phyloP scores from a whole-genome alignment of 2,888 invertebrate species.

The Acanthoscelides obtectus region DNA sequence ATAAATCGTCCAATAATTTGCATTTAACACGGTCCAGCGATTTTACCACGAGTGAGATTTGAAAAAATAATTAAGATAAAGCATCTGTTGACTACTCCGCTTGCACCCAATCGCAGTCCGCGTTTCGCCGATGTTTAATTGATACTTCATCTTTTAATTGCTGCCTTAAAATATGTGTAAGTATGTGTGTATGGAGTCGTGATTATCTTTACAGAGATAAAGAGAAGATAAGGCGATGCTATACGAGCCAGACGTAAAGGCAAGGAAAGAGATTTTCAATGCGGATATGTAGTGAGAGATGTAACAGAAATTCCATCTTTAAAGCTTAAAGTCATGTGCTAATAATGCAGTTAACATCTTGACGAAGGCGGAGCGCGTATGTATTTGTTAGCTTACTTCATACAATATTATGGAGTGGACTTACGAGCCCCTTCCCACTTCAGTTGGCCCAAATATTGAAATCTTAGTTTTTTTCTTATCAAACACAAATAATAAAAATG shows the following conservation, averaged over 20 bases:
- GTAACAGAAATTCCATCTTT: background rate
- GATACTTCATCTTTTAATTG: background rate
- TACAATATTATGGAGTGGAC: no score
- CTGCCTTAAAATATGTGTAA: background rate
- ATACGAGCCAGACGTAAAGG: background rate
- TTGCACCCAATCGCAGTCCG: background rate
- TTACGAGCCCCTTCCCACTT: no score
- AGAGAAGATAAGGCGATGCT: background rate
- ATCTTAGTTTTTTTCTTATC: no score
- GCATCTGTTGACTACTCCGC: background rate
- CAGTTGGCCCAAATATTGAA: no score
- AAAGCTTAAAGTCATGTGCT: background rate
- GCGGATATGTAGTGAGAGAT: background rate
- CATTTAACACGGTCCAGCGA: background rate
- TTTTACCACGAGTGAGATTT: background rate
- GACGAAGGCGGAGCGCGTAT: no score
- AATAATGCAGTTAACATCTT: no score
- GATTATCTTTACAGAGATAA: background rate
- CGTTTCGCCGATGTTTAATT: background rate
- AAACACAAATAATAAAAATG: no score
- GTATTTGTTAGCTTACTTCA: no score
- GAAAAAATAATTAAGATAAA: background rate
- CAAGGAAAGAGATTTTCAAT: background rate
- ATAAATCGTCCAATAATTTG: background rate
- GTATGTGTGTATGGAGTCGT: background rate